Conservation (phyloP, 1,140 invertebrate species). For the Ips typographus region DNA sequence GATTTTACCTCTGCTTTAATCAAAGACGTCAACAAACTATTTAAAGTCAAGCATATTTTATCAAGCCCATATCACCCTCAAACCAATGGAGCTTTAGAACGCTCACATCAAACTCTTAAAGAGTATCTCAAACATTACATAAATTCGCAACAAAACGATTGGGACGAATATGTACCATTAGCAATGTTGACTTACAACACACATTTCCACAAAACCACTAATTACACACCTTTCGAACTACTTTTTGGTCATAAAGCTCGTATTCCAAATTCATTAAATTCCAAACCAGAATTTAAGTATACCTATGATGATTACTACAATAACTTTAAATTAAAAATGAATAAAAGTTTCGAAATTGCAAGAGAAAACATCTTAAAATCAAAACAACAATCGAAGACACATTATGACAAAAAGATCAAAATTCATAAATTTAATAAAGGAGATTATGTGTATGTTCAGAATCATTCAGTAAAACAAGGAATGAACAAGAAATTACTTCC, state of each 20-base stretch:
- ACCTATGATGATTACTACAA: slow-evolving; percentile 46
- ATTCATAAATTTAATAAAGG: slow-evolving; percentile 34
- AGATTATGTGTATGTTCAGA: slow-evolving; percentile 35
- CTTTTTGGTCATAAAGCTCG: slow-evolving; percentile 48
- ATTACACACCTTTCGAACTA: slow-evolving; percentile 52
- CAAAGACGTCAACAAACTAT: slow-evolving; percentile 41
- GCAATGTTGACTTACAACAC: slow-evolving; percentile 52
- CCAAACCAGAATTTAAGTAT: slow-evolving; percentile 38
- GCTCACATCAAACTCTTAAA: slow-evolving; percentile 45
- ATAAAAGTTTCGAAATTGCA: slow-evolving; percentile 44
- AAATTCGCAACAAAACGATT: slow-evolving; percentile 39
- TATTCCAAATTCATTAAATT: slow-evolving; percentile 37
- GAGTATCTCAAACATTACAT: slow-evolving; percentile 49
- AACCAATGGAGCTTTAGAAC: slow-evolving; percentile 48
- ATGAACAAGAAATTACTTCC: slow-evolving; percentile 27
- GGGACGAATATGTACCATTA: slow-evolving; percentile 45
- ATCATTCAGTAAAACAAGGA: slow-evolving; percentile 27
- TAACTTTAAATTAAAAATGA: slow-evolving; percentile 46
- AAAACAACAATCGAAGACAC: slow-evolving; percentile 44
- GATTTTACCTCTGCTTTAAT: slow-evolving; percentile 42
- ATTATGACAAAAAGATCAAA: slow-evolving; percentile 43
- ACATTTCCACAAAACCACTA: slow-evolving; percentile 47
- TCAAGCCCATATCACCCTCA: slow-evolving; percentile 44
- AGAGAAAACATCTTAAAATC: slow-evolving; percentile 38
- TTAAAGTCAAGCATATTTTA: slow-evolving; percentile 43